Percentiles rank a stretch among this genome's conserved stretches.
Evolutionary conservation across 2,888 invertebrate species (phyloP).

Genomic region (Pharmacophagus antenor): DNA sequence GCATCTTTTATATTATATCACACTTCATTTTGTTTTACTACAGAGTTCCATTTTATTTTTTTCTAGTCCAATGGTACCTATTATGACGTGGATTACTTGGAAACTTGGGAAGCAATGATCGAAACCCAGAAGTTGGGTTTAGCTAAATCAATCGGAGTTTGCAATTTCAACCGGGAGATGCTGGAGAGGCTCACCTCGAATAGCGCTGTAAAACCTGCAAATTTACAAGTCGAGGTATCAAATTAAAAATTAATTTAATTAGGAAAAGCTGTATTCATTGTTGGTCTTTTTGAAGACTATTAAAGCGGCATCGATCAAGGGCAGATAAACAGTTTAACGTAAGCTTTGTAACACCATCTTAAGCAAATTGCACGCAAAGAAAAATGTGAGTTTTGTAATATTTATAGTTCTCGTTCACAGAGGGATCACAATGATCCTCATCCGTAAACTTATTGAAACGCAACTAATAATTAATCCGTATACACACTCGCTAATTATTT

Average conservation of each 20-base stretch:
- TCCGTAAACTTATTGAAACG: too few relatives aligned
- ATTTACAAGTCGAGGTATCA: slow-evolving; percentile 77
- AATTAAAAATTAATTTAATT: too few relatives aligned
- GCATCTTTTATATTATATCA: not conserved
- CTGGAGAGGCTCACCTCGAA: slow-evolving; percentile 77
- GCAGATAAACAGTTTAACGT: too few relatives aligned
- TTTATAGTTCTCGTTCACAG: not conserved
- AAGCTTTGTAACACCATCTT: not conserved
- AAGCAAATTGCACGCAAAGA: not conserved
- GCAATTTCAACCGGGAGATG: slow-evolving; percentile 88
- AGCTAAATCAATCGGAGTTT: slow-evolving; percentile 85
- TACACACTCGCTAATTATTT: too few relatives aligned
- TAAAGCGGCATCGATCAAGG: too few relatives aligned
- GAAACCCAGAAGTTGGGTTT: slow-evolving; percentile 82
- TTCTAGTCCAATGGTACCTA: slow-evolving; percentile 43
- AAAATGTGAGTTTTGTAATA: not conserved
- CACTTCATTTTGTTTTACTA: not conserved
- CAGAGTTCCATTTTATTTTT: slow-evolving; percentile 5
- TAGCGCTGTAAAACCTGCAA: slow-evolving; percentile 78
- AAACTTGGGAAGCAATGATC: slow-evolving; percentile 86
- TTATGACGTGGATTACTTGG: slow-evolving; percentile 82
- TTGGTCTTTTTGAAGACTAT: too few relatives aligned
- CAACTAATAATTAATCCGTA: too few relatives aligned
- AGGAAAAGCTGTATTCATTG: too few relatives aligned
- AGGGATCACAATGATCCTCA: too few relatives aligned